Evolutionary conservation across 2,113 vertebrate species (phyloP).

Genomic region (Dicerorhinus sumatrensis): DNA sequence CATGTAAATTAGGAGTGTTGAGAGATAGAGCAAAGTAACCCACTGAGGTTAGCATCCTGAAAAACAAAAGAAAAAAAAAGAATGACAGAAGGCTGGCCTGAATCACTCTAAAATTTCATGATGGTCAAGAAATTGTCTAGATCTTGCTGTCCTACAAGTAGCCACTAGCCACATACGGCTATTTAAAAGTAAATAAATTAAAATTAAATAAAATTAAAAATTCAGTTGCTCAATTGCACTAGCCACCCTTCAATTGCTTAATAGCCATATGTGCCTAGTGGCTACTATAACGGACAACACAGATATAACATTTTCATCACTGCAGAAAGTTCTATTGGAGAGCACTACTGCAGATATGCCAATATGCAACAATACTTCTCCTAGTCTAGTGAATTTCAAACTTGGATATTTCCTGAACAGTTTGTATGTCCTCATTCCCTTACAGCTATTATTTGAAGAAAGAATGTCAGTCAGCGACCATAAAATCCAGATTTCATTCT

Average conservation of each 20-base stretch:
- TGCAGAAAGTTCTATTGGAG: neutral
- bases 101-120: neutral
- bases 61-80: constrained; percentile 54
- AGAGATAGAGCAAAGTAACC: constrained; percentile 95
- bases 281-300: neutral
- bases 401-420: neutral
- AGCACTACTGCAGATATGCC: neutral
- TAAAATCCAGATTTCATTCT: constrained; percentile 39
- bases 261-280: neutral
- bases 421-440: neutral
- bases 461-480: neutral
- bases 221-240: neutral
- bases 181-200: constrained; percentile 35
- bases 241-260: neutral
- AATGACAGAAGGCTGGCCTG: constrained; percentile 17
- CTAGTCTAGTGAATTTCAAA: neutral
- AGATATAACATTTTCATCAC: neutral
- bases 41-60: constrained; percentile 92
- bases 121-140: neutral
- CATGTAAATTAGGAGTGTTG: constrained; percentile 93
- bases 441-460: constrained; percentile 24
- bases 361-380: neutral
- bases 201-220: neutral
- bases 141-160: neutral
- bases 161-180: neutral